Evolutionary conservation across 1,140 invertebrate species (phyloP).

Genomic region (Diprion similis): DNA sequence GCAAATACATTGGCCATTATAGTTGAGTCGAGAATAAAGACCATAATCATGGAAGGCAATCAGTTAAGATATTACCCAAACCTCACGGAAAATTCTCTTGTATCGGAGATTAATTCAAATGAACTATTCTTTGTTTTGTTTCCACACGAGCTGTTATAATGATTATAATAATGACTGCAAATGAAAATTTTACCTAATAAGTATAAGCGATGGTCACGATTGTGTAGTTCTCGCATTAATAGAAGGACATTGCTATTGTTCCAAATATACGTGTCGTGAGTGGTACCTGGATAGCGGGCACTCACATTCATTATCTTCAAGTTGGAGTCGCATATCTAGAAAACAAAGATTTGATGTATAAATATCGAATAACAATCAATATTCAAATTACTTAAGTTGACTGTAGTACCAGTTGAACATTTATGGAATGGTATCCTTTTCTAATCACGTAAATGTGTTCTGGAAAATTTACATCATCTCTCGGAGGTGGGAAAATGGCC

Average conservation of each 20-base stretch:
- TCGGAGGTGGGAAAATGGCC: conserved; percentile 36
- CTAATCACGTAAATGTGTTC: conserved; percentile 45
- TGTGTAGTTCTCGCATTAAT: conserved; percentile 15
- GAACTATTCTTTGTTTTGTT: no score
- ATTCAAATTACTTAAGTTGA: conserved; percentile 10
- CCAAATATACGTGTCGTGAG: conserved; percentile 33
- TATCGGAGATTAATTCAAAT: no score
- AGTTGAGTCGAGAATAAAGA: no score
- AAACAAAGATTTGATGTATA: conserved; percentile 22
- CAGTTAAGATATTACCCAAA: no score
- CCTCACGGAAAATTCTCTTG: no score
- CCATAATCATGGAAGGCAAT: no score
- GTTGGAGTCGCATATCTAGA: conserved; percentile 28
- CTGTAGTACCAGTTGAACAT: conserved; percentile 42
- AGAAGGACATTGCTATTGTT: conserved; percentile 22
- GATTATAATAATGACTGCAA: no score
- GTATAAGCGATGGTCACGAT: neutral
- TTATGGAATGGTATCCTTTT: conserved; percentile 46
- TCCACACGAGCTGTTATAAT: no score
- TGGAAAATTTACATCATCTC: conserved; percentile 28
- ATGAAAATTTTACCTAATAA: neutral
- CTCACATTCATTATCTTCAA: conserved; percentile 36
- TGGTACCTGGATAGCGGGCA: conserved; percentile 34
- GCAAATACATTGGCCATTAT: no score
- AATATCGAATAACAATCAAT: conserved; percentile 11